These are phyloP conservation scores for Pararge aegeria DNA, from an alignment of 1,140 invertebrate species.

Conservation along the genomic window DNA sequence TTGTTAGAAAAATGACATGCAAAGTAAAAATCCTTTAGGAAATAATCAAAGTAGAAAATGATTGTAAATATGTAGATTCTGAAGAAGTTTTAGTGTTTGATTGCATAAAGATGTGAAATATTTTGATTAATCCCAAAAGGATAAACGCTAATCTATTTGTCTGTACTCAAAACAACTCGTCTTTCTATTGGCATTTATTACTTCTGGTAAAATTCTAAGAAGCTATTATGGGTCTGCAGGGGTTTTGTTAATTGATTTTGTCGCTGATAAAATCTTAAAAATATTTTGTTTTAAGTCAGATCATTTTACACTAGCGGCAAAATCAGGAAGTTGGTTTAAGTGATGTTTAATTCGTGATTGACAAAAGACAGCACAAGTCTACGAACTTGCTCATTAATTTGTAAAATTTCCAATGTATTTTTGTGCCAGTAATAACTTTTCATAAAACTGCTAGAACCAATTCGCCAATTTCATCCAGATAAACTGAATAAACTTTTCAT, in stretches of 20 bases:
- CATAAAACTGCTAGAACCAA: slow-evolving; percentile 18
- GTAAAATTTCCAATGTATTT: slow-evolving; percentile 4
- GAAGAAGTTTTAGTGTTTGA: too few species aligned
- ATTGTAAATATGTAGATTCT: not conserved
- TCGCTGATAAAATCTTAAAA: slow-evolving; percentile 9
- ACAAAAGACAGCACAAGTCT: slow-evolving; percentile 26
- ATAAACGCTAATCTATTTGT: slow-evolving; percentile 12
- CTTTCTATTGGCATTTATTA: slow-evolving; percentile 17
- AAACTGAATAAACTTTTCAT: not conserved
- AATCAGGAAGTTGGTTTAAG: slow-evolving; percentile 8
- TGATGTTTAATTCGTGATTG: slow-evolving; percentile 15
- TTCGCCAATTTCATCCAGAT: slow-evolving; percentile 25
- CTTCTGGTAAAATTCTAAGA: slow-evolving; percentile 14
- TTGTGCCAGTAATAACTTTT: slow-evolving; percentile 11
- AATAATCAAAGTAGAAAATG: slow-evolving; percentile 14
- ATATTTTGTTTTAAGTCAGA: not conserved
- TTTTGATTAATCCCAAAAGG: slow-evolving; percentile 22
- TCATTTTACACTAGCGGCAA: slow-evolving; percentile 13
- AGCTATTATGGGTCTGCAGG: slow-evolving; percentile 24
- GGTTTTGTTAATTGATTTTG: slow-evolving; percentile 17
- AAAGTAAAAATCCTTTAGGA: slow-evolving; percentile 7
- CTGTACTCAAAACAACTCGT: slow-evolving; percentile 9
- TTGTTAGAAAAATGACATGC: slow-evolving; percentile 1
- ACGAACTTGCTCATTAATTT: slow-evolving; percentile 27
- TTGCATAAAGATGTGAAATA: too few species aligned